Conservation (phyloP, 2,113 vertebrate genomes). For the Cyprinus carpio region DNA sequence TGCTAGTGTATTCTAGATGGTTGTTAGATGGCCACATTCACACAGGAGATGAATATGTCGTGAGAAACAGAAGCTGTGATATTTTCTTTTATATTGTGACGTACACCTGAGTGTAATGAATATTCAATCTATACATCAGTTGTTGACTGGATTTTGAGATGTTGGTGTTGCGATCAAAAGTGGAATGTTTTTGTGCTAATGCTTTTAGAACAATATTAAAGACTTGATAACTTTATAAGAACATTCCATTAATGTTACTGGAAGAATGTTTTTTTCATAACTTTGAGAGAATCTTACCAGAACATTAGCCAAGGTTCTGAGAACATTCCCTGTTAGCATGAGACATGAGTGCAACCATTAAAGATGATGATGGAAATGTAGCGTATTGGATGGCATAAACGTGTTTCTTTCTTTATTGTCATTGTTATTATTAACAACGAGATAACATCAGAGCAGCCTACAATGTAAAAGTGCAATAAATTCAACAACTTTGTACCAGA, state of each 20-base stretch:
- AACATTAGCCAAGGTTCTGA: not conserved
- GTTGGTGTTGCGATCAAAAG: not conserved
- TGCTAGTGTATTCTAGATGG: not conserved
- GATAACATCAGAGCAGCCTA: not conserved
- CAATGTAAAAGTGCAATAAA: no score
- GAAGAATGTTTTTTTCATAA: no score
- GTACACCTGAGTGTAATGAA: not conserved
- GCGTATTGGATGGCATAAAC: not conserved
- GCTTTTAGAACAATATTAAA: no score
- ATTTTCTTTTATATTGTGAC: not conserved
- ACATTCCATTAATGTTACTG: no score
- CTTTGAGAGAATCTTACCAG: no score
- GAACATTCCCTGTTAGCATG: no score
- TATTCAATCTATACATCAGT: not conserved
- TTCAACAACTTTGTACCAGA: no score
- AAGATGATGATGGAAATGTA: no score
- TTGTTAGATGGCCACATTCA: not conserved
- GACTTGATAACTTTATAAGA: no score
- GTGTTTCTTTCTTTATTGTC: not conserved
- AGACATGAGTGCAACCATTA: no score
- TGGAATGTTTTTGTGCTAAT: no score
- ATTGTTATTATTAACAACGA: not conserved
- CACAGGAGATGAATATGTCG: not conserved
- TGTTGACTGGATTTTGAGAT: no score
- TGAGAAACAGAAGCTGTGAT: not conserved